A percentile compares a stretch with the other conserved stretches of the same genome.
Conservation (phyloP, 2,888 invertebrate genomes). For the Brachynemurus nebulosus region DNA sequence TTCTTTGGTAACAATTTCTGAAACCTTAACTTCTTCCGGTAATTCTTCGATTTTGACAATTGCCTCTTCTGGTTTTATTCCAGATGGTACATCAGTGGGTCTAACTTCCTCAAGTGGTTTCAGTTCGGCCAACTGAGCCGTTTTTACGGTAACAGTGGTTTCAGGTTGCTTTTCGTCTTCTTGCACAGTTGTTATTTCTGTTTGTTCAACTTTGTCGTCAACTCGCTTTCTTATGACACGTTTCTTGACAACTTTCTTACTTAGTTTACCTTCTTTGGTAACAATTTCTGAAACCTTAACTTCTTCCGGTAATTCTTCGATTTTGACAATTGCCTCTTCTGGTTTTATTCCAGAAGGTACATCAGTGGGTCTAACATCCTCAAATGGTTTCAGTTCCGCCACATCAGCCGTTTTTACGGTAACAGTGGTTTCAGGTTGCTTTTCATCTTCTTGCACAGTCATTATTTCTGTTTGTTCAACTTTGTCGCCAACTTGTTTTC, state of each 20-base stretch:
- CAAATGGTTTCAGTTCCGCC: slow-evolving; percentile 17
- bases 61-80: slow-evolving; percentile 17
- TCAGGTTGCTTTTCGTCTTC: slow-evolving; percentile 26
- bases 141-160: slow-evolving; percentile 22
- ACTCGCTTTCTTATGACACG: slow-evolving; percentile 34
- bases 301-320: slow-evolving; percentile 17
- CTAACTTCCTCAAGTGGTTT: slow-evolving; percentile 16
- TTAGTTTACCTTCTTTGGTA: slow-evolving; percentile 27
- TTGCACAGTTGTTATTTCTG: slow-evolving; percentile 26
- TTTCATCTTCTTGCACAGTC: slow-evolving; percentile 29
- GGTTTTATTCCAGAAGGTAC: slow-evolving; percentile 13
- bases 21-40: slow-evolving; percentile 21
- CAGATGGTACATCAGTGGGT: no score
- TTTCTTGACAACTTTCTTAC: slow-evolving; percentile 31
- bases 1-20: slow-evolving; percentile 20
- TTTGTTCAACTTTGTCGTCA: slow-evolving; percentile 26
- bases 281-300: slow-evolving; percentile 19
- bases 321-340: slow-evolving; percentile 13
- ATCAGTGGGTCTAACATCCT: no score
- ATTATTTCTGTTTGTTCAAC: slow-evolving; percentile 30
- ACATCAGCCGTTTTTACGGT: slow-evolving; percentile 20
- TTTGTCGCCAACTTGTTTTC: slow-evolving; percentile 25
- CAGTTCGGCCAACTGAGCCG: slow-evolving; percentile 7
- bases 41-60: slow-evolving; percentile 18
- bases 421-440: slow-evolving; percentile 29